phyloP scores from a whole-genome alignment of 1,140 invertebrate species.

The Drosophila bocqueti region DNA sequence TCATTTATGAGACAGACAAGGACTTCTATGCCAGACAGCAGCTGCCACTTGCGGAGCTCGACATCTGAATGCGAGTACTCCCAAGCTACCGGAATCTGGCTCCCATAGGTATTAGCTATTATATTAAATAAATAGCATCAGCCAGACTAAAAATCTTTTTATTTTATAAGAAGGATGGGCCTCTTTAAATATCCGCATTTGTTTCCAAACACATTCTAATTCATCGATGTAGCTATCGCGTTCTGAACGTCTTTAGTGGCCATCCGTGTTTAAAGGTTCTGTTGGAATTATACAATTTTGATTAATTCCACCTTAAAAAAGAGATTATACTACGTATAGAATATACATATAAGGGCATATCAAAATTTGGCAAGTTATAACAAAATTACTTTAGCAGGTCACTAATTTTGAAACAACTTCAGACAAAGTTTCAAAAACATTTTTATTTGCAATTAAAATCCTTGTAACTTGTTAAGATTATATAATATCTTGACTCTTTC shows the following conservation, averaged over 20 bases:
- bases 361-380: too few relatives aligned
- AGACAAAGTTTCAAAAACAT: not conserved
- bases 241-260: too few relatives aligned
- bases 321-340: too few relatives aligned
- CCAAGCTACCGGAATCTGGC: not conserved
- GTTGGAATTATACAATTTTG: too few relatives aligned
- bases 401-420: not conserved
- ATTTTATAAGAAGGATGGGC: too few relatives aligned
- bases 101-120: too few relatives aligned
- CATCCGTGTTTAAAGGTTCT: too few relatives aligned
- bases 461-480: not conserved
- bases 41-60: not conserved
- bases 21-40: constrained; percentile 21
- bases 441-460: not conserved
- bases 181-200: not conserved
- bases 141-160: not conserved
- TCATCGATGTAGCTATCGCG: too few relatives aligned
- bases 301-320: too few relatives aligned
- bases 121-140: not conserved
- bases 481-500: too few relatives aligned
- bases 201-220: not conserved
- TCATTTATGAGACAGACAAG: constrained; percentile 39
- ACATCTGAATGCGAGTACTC: not conserved
- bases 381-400: not conserved
- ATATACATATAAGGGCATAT: too few relatives aligned